These are phyloP conservation scores for Cynoglossus semilaevis DNA, from an alignment of 2,113 vertebrate species.

Conservation along the genomic window DNA sequence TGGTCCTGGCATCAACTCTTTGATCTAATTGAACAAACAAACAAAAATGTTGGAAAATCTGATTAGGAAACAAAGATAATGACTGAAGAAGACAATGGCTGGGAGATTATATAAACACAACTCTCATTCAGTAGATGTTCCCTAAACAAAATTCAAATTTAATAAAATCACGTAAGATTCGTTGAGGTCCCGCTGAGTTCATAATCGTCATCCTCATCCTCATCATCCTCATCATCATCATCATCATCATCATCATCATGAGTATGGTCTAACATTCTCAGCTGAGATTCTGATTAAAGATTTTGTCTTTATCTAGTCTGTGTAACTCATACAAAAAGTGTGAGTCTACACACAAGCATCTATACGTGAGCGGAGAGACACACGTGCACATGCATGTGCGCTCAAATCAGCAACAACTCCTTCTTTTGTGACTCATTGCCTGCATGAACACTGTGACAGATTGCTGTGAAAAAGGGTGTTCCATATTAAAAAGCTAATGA, in stretches of 20 bases:
- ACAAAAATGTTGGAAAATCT: constrained; percentile 45
- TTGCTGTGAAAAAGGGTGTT: constrained; percentile 54
- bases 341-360: neutral
- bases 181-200: constrained; percentile 19
- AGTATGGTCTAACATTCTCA: constrained; percentile 11
- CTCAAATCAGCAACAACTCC: constrained; percentile 22
- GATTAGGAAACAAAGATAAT: constrained; percentile 65
- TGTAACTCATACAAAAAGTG: too few relatives aligned
- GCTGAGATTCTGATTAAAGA: too few relatives aligned
- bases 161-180: constrained; percentile 42
- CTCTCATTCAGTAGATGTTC: constrained; percentile 40
- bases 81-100: constrained; percentile 35
- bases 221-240: constrained; percentile 2
- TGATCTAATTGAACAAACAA: constrained; percentile 58
- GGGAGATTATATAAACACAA: constrained; percentile 48
- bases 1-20: constrained; percentile 52
- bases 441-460: constrained; percentile 54
- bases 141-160: constrained; percentile 59
- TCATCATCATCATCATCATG: neutral
- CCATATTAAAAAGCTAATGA: constrained; percentile 71
- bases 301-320: too few relatives aligned
- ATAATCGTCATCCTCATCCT: neutral
- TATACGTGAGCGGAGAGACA: neutral
- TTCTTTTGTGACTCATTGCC: constrained; percentile 46
- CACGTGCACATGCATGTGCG: constrained; percentile 1